Base-by-base conservation (phyloP, 2,113 vertebrate genomes). In the Crotalus helleri region DNA sequence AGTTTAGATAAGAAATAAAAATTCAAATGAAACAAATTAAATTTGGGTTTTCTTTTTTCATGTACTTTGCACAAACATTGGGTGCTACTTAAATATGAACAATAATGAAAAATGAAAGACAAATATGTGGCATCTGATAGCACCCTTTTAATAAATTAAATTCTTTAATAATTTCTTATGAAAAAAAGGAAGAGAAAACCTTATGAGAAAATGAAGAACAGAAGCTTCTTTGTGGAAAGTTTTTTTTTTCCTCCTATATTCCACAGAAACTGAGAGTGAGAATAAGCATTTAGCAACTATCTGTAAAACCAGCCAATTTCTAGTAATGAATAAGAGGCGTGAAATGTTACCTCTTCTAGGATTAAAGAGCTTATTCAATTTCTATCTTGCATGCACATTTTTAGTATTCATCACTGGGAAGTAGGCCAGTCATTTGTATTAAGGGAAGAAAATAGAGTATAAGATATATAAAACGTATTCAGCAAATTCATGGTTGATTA, bases 221-320 rank as follows among this genome's bases (percentile, higher is more conserved):
- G 3, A 13, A 88, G 24, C 54, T 55, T 91, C 21, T 51, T 89
- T 69, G 64, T 23, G 44, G 87, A 92, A 94, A 49, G 3, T 88
- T 19, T 1, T 91, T 92, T 9, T 9, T 49, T 26, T 23, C 64
- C 21, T 90, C 33, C 74, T 21, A 21, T 81, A 81, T 81, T 81
- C 69, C 12, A 17, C 93, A 55, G 86, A 91, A 91, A 85, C n/a
- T 93, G 81, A 92, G 59, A 89, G 58, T 89, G 91, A 54, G 81
- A 51, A 94, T 74, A 11, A 13, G 2, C 85, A 87, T 91, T 91
- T 93, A 92, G 8, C 88, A 93, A 33, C 33, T 90, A 57, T 95
- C 92, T 33, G 92, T 39, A 93, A 5, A 88, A 91, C 23, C 49
- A 93, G 12, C 33, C 92, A 19, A 91, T 93, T 93, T 93, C 90